These are phyloP conservation scores for Rotaria macrura DNA, from an alignment of 2,888 invertebrate species.

Conservation along the genomic window DNA sequence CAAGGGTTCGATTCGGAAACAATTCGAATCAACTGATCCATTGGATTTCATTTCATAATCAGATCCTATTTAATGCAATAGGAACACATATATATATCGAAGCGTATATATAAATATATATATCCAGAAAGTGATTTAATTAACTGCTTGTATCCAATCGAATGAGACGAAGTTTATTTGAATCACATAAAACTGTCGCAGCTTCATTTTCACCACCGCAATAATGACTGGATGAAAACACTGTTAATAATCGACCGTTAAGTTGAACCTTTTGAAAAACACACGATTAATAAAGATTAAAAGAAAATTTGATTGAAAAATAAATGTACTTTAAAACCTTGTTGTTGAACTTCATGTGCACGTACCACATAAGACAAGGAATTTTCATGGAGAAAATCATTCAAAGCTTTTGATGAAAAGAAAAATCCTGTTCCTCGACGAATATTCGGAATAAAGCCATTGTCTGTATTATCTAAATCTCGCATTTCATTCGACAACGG, in stretches of 20 bases:
- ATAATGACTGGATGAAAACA: slow-evolving; percentile 66
- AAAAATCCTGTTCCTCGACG: slow-evolving; percentile 64
- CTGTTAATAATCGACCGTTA: slow-evolving; percentile 61
- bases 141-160: slow-evolving; percentile 53
- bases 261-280: slow-evolving; percentile 54
- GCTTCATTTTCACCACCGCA: slow-evolving; percentile 65
- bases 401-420: slow-evolving; percentile 62
- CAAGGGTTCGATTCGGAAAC: neutral
- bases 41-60: neutral
- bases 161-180: slow-evolving; percentile 59
- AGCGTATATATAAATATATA: too few relatives aligned
- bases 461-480: slow-evolving; percentile 40
- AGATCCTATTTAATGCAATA: neutral
- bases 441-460: slow-evolving; percentile 61
- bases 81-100: too few relatives aligned
- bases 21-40: neutral
- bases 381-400: slow-evolving; percentile 60
- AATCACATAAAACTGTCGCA: slow-evolving; percentile 61
- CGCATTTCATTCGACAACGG: slow-evolving; percentile 53
- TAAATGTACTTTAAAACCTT: slow-evolving; percentile 58
- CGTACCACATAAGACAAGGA: slow-evolving; percentile 62
- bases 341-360: slow-evolving; percentile 64
- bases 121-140: neutral
- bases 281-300: slow-evolving; percentile 45
- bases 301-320: slow-evolving; percentile 40